Evolutionary conservation across 2,888 invertebrate genomes (phyloP).

Genomic region (Drosophila mercatorum): DNA sequence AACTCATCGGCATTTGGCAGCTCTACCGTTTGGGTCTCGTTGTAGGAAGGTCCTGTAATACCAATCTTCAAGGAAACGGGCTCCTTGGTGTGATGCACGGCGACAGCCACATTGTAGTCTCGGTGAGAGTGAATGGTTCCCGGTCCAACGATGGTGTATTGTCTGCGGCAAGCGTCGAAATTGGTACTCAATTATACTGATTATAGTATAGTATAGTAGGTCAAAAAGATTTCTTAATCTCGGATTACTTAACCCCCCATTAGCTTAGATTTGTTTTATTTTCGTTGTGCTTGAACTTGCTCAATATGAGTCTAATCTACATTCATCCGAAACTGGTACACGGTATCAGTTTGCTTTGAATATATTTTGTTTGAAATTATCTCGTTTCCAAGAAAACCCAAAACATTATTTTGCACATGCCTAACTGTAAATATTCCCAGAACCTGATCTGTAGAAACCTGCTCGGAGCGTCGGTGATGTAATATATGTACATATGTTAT

Average conservation of each 20-base stretch:
- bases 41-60: conserved; percentile 76
- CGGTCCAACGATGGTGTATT: conserved; percentile 92
- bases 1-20: conserved; percentile 61
- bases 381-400: not conserved
- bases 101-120: conserved; percentile 92
- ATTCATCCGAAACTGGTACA: not conserved
- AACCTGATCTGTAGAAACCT: conserved; percentile 64
- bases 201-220: not conserved
- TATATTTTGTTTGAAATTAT: conserved; percentile 1
- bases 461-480: conserved; percentile 40
- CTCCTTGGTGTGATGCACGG: conserved; percentile 84
- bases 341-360: not conserved
- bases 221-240: conserved; percentile 27
- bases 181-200: conserved; percentile 30
- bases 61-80: conserved; percentile 75
- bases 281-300: conserved; percentile 3
- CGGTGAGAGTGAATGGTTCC: conserved; percentile 92
- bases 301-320: conserved; percentile 23
- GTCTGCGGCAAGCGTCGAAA: conserved; percentile 28
- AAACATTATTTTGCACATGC: conserved; percentile 30
- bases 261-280: not conserved
- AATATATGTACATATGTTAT: conserved; percentile 16
- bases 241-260: conserved; percentile 30
- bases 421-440: conserved; percentile 47
- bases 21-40: conserved; percentile 70